Evolutionary conservation across 2,888 invertebrate species (phyloP).

Genomic region (Agapostemon virescens): DNA sequence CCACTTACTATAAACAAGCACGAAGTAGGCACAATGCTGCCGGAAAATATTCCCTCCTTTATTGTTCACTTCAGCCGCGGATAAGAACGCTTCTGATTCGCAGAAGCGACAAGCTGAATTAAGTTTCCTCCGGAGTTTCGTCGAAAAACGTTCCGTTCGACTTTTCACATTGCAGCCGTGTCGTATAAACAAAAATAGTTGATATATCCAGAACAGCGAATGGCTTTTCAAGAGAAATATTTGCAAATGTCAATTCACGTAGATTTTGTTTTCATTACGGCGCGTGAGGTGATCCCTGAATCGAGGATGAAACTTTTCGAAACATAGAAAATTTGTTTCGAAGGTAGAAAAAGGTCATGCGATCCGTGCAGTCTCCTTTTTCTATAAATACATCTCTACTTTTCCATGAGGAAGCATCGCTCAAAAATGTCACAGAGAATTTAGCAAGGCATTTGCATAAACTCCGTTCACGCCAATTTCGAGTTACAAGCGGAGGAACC

Average conservation of each 20-base stretch:
- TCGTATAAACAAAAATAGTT: neutral
- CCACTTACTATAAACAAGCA: constrained; percentile 21
- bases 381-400: neutral
- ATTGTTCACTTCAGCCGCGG: constrained; percentile 8
- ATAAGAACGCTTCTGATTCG: constrained; percentile 1
- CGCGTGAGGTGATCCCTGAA: neutral
- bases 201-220: neutral
- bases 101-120: neutral
- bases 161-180: accelerated
- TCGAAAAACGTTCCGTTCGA: neutral
- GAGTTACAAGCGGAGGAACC: neutral
- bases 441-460: neutral
- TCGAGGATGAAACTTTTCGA: neutral
- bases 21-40: neutral
- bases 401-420: neutral
- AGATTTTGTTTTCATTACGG: neutral
- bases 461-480: neutral
- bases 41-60: constrained; percentile 20
- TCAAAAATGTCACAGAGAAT: neutral
- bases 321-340: neutral
- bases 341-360: neutral
- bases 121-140: neutral
- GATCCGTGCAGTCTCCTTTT: neutral
- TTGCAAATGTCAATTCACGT: neutral
- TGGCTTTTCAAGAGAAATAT: neutral